Percentiles rank a stretch among this genome's conserved stretches.
These are phyloP conservation scores for Lanius ludovicianus DNA, from an alignment of 2,113 vertebrate species.

Conservation along the genomic window DNA sequence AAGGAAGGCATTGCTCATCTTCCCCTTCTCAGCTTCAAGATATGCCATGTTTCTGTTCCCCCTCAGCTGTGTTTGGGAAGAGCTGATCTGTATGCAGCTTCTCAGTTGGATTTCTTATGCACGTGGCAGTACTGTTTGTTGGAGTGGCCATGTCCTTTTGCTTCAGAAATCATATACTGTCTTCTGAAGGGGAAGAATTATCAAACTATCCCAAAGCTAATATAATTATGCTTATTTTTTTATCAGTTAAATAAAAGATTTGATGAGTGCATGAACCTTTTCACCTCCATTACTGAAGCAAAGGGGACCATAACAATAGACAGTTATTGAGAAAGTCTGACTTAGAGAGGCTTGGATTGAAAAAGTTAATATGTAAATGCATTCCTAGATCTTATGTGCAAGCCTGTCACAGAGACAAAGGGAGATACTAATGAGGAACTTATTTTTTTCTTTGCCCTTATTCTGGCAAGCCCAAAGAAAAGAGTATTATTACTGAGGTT, in stretches of 20 bases:
- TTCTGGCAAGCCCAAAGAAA: constrained; percentile 10
- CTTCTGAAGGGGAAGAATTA: not conserved
- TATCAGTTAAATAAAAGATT: not conserved
- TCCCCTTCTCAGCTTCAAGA: not conserved
- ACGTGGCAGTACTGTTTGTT: not conserved
- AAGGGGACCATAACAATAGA: not conserved
- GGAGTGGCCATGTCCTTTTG: not conserved
- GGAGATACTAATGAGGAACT: not conserved
- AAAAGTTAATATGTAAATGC: not conserved
- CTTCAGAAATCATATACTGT: not conserved
- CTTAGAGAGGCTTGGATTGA: not conserved
- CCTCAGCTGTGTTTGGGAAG: not conserved
- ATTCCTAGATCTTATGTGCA: not conserved
- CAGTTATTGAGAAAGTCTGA: not conserved
- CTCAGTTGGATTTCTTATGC: not conserved
- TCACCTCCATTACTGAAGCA: not conserved
- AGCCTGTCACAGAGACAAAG: constrained; percentile 19
- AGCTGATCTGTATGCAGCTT: not conserved
- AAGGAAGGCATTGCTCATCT: not conserved
- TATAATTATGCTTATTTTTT: not conserved
- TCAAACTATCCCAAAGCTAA: not conserved
- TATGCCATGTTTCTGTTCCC: not conserved
- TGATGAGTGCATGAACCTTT: not conserved
- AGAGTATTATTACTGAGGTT: not conserved
- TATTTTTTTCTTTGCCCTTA: not conserved